A percentile compares a stretch with the other conserved stretches of the same genome.
These are phyloP conservation scores for Molorchus minor DNA, from an alignment of 2,888 invertebrate species.

Conservation along the genomic window DNA sequence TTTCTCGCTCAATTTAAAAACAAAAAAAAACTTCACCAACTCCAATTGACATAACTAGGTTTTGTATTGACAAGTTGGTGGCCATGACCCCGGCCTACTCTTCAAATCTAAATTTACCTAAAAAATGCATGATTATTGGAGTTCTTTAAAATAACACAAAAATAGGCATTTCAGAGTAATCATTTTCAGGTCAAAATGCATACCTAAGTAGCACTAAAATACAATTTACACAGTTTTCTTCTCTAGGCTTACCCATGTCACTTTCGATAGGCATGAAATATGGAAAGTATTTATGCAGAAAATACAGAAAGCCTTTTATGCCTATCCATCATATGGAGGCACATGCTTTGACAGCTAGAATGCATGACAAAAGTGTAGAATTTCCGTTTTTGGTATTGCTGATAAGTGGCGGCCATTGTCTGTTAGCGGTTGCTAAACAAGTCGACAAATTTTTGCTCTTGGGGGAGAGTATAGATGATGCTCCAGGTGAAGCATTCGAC, in stretches of 20 bases:
- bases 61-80: no score
- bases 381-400: constrained; percentile 92
- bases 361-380: constrained; percentile 72
- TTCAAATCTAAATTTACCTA: no score
- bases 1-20: no score
- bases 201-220: background rate
- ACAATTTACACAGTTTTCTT: constrained; percentile 27
- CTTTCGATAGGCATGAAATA: constrained; percentile 83
- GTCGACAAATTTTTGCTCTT: constrained; percentile 81
- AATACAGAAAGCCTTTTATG: constrained; percentile 81
- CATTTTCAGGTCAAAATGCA: no score
- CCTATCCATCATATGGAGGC: constrained; percentile 99
- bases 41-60: no score
- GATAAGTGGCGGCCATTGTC: constrained; percentile 93
- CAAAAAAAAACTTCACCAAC: no score
- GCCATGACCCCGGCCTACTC: no score
- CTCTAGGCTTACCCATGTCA: constrained; percentile 77
- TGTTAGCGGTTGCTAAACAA: constrained; percentile 77
- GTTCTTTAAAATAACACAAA: no score
- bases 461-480: constrained; percentile 82
- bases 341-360: constrained; percentile 89
- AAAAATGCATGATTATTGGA: no score
- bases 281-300: constrained; percentile 78
- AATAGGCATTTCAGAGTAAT: no score
- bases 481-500: constrained; percentile 94